phyloP scores from a whole-genome alignment of 2,113 vertebrate species.

The Ailuropoda melanoleuca region DNA sequence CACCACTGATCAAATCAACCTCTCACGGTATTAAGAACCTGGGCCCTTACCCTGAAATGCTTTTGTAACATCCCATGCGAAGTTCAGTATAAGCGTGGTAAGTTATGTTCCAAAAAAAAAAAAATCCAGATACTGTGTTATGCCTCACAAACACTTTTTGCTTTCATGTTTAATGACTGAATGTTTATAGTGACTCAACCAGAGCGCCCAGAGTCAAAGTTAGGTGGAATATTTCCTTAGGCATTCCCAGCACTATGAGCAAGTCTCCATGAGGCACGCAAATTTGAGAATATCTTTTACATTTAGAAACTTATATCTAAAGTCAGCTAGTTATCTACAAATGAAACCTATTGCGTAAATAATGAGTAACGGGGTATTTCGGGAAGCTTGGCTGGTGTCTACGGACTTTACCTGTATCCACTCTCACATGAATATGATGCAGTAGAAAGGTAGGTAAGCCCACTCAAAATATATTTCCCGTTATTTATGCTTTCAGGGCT shows the following conservation, averaged over 20 bases:
- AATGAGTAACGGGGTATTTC: accelerated
- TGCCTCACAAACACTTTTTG: background rate
- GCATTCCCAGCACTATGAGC: background rate
- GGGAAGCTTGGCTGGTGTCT: background rate
- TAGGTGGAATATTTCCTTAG: background rate
- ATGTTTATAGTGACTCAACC: background rate
- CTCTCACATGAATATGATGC: slow-evolving; percentile 89
- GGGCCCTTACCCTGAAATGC: background rate
- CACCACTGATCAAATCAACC: background rate
- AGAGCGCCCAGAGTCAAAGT: background rate
- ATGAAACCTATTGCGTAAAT: background rate
- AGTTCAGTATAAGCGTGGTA: background rate
- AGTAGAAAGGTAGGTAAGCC: slow-evolving; percentile 90
- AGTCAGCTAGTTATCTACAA: background rate
- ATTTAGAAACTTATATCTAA: background rate
- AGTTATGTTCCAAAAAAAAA: background rate
- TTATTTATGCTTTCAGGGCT: slow-evolving; percentile 86
- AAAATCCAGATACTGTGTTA: background rate
- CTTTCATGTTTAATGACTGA: background rate
- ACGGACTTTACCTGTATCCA: slow-evolving; percentile 92
- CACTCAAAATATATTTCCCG: slow-evolving; percentile 86
- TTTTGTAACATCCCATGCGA: background rate
- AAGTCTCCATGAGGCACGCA: background rate
- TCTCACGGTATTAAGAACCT: background rate
- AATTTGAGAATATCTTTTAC: background rate